Percentiles rank a stretch among this genome's conserved stretches.
phyloP scores from a whole-genome alignment of 2,797 vertebrate genomes.

The Xenentodon cancila region DNA sequence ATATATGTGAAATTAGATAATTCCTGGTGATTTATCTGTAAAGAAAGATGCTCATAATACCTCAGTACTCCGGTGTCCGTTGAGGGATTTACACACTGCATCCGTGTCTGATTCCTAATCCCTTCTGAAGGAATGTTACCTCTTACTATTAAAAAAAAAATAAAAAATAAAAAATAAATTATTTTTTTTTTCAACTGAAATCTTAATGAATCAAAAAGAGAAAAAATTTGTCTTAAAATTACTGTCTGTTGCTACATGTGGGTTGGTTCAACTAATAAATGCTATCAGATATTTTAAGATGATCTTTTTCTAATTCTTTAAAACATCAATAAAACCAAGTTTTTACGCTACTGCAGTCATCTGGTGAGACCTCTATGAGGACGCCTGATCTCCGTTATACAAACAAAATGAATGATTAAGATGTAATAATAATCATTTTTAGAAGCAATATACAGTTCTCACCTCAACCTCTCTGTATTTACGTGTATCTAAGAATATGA shows the following conservation, averaged over 20 bases:
- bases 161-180: neutral
- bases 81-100: constrained; percentile 33
- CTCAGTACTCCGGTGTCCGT: constrained; percentile 14
- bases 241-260: constrained; percentile 2
- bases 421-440: no score
- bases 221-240: no score
- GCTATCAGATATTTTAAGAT: neutral
- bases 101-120: constrained; percentile 27
- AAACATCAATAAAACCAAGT: neutral
- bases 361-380: no score
- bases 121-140: constrained; percentile 16
- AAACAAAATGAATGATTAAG: no score
- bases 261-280: constrained; percentile 1
- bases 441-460: no score
- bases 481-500: neutral
- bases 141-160: neutral
- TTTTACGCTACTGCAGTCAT: no score
- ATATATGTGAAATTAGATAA: constrained; percentile 44
- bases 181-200: neutral
- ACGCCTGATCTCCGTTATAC: no score
- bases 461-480: neutral
- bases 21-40: constrained; percentile 48
- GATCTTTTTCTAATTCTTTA: constrained; percentile 8
- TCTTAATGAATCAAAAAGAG: no score
- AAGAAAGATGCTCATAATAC: constrained; percentile 37